Base-by-base conservation (phyloP, 1,140 invertebrate species). In the Drosophila gunungcola region DNA sequence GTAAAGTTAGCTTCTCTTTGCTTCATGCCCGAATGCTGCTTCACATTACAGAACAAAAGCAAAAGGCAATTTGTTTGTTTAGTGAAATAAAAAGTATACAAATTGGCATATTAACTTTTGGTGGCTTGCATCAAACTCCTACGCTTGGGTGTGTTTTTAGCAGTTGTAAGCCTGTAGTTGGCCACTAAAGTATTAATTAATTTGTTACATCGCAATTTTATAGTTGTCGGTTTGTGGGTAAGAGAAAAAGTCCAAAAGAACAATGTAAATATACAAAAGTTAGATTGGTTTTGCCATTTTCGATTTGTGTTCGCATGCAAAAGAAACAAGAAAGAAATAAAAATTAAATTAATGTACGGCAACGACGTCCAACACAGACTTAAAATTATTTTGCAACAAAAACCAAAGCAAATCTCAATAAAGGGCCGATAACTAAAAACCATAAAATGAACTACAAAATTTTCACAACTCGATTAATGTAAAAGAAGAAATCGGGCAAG, bases 101-200 rank as follows among this genome's bases (percentile, higher is more conserved):
- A 88, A 78, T 78, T 74, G 78, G 78, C 73, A 89, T 91, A 91
- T 91, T 91, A 91, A 91, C 90, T 91, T 91, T 90, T 91, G 58
- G 70, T 68, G 78, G 73, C 62, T 86, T 82, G 81, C 79, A 78
- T 88, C 79, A 89, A 84, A 82, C 36, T 89, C 83, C 83, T 91
- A 91, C 75, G 77, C 63, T 90, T 90, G 64, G 78, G 62, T 89
- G 86, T 78, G 73, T 67, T 91, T 84, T 76, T 91, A 90, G 90
- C 86, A 67, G 77, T 78, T 77, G 79, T 74, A 77, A 91, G 83
- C 86, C 86, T 91, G 73, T 45, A 64, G 72, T 78, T 73, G 68
- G 68, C 64, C 80, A 80, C 84, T 90, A 84, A 73, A 84, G 43
- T 72, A 48, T 80, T 79, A 63, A 54, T 76, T 53, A 69, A 82